These are phyloP conservation scores for Tortrix viridana DNA, from an alignment of 2,888 invertebrate genomes.

Conservation along the genomic window DNA sequence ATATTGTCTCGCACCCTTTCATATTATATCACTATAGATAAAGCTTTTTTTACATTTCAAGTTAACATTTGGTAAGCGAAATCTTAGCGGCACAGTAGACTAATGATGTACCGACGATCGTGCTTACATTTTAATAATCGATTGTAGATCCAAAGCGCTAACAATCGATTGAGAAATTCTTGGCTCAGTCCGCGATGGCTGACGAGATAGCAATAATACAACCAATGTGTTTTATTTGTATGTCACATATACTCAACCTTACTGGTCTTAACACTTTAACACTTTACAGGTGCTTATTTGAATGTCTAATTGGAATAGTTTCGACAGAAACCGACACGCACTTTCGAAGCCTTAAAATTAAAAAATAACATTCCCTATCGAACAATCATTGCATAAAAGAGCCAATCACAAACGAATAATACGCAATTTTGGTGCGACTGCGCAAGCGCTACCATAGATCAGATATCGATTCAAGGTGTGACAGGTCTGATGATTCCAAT, in stretches of 20 bases:
- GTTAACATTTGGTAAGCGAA: constrained; percentile 41
- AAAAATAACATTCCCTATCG: constrained; percentile 28
- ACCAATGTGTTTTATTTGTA: constrained; percentile 41
- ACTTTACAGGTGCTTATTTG: too few species aligned
- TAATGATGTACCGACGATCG: constrained; percentile 65
- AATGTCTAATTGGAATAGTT: background rate
- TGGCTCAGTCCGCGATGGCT: constrained; percentile 50
- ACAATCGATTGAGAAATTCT: constrained; percentile 64
- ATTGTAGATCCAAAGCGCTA: constrained; percentile 58
- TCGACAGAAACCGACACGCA: background rate
- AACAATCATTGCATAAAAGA: constrained; percentile 50
- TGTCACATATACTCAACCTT: constrained; percentile 3
- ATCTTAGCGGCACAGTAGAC: constrained; percentile 56
- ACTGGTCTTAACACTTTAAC: too few species aligned
- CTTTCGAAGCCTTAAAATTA: constrained; percentile 14
- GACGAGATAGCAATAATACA: constrained; percentile 53
- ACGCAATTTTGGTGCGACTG: constrained; percentile 52
- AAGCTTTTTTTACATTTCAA: background rate
- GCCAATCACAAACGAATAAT: constrained; percentile 48
- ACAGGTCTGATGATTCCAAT: constrained; percentile 61
- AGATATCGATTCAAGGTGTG: constrained; percentile 65
- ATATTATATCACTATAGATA: background rate
- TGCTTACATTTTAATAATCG: constrained; percentile 75
- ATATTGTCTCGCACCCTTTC: background rate
- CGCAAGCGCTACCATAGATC: constrained; percentile 56